A percentile compares a stretch with the other conserved stretches of the same genome.
These are phyloP conservation scores for Gila orcuttii DNA, from an alignment of 2,113 vertebrate species.

Conservation along the genomic window DNA sequence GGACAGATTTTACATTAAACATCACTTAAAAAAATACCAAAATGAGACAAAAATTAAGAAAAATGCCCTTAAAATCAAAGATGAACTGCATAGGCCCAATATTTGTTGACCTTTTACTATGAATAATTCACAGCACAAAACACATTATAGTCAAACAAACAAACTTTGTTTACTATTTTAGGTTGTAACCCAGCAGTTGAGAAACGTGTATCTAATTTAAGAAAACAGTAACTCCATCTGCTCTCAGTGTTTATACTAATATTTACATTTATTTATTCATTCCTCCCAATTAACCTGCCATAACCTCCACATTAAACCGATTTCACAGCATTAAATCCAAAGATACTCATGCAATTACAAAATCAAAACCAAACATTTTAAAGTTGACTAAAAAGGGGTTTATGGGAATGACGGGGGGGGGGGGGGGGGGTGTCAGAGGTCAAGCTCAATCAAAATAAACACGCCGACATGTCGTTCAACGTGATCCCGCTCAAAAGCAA, in stretches of 20 bases:
- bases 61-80: no score
- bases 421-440: constrained; percentile 49
- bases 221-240: constrained; percentile 29
- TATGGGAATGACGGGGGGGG: neutral
- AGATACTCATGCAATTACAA: constrained; percentile 1
- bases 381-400: constrained; percentile 53
- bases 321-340: constrained; percentile 18
- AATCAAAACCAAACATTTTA: constrained; percentile 56
- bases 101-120: neutral
- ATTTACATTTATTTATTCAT: constrained; percentile 17
- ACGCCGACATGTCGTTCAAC: constrained; percentile 54
- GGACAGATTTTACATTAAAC: no score
- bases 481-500: constrained; percentile 53
- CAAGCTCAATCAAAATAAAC: constrained; percentile 66
- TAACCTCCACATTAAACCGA: constrained; percentile 37
- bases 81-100: neutral
- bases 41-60: no score
- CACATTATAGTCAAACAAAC: neutral
- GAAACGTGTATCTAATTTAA: neutral
- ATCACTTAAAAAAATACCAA: no score
- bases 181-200: neutral
- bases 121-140: neutral
- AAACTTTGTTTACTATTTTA: neutral
- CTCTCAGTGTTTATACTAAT: neutral
- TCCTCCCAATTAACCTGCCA: constrained; percentile 10